phyloP scores from a whole-genome alignment of 2,888 invertebrate species.

The Nemotelus nigrinus region DNA sequence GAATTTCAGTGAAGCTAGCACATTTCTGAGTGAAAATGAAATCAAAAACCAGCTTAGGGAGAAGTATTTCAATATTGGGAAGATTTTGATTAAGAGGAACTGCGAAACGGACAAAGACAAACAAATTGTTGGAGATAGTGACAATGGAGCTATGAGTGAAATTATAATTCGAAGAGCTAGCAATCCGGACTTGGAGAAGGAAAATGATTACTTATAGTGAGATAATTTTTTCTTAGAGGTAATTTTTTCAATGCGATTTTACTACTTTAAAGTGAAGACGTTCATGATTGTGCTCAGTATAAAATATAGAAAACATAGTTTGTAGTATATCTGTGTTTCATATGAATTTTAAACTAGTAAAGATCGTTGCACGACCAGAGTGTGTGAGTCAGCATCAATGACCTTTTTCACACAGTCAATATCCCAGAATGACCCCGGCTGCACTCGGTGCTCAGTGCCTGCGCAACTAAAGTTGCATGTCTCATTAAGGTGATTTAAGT shows the following conservation, averaged over 20 bases:
- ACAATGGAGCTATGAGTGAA: constrained; percentile 15
- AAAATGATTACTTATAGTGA: neutral
- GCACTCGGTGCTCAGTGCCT: neutral
- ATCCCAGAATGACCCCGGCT: neutral
- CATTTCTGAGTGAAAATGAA: constrained; percentile 64
- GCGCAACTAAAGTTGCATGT: constrained; percentile 38
- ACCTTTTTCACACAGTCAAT: no score
- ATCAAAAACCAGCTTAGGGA: constrained; percentile 63
- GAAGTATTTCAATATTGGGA: constrained; percentile 62
- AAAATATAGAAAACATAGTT: no score
- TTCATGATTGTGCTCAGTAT: no score
- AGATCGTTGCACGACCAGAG: neutral
- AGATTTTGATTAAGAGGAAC: constrained; percentile 60
- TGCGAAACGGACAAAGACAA: constrained; percentile 56
- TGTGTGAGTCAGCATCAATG: no score
- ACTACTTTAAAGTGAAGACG: no score
- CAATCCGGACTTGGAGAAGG: constrained; percentile 40
- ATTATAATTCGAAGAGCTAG: constrained; percentile 33
- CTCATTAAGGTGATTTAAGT: constrained; percentile 45
- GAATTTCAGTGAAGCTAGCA: constrained; percentile 64
- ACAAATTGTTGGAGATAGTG: neutral
- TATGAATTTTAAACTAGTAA: neutral
- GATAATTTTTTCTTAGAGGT: neutral
- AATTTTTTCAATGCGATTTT: no score
- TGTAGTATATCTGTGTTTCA: no score